Conservation (phyloP, 1,140 invertebrate species). For the Magallana ariakensis region DNA sequence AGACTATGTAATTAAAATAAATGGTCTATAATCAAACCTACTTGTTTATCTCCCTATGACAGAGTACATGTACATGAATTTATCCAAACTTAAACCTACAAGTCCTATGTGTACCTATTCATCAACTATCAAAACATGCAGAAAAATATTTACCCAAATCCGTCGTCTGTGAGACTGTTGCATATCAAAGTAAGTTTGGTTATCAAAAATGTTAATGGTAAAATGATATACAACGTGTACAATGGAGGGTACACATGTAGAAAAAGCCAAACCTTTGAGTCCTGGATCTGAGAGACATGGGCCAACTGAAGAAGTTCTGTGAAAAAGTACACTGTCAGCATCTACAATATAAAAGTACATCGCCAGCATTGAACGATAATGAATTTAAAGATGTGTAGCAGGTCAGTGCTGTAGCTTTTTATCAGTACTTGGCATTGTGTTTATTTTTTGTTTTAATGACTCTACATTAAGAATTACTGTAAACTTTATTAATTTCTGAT, state of each 20-base stretch:
- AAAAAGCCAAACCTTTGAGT: not conserved
- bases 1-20: not conserved
- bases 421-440: too few species aligned
- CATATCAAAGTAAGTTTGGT: not conserved
- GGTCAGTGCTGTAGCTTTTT: too few species aligned
- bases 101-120: not conserved
- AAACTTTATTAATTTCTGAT: too few species aligned
- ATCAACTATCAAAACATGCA: not conserved
- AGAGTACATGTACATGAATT: not conserved
- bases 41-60: not conserved
- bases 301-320: constrained; percentile 72
- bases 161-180: not conserved
- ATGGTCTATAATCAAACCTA: not conserved
- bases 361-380: too few species aligned
- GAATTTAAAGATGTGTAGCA: too few species aligned
- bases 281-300: constrained; percentile 63
- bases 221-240: too few species aligned
- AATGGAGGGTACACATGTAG: too few species aligned
- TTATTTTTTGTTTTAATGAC: too few species aligned
- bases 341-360: constrained; percentile 52
- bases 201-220: not conserved
- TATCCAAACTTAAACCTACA: not conserved
- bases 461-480: too few species aligned
- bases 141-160: not conserved
- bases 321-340: constrained; percentile 61